Conservation (phyloP, 1,140 invertebrate genomes). For the Asbolus verrucosus region DNA sequence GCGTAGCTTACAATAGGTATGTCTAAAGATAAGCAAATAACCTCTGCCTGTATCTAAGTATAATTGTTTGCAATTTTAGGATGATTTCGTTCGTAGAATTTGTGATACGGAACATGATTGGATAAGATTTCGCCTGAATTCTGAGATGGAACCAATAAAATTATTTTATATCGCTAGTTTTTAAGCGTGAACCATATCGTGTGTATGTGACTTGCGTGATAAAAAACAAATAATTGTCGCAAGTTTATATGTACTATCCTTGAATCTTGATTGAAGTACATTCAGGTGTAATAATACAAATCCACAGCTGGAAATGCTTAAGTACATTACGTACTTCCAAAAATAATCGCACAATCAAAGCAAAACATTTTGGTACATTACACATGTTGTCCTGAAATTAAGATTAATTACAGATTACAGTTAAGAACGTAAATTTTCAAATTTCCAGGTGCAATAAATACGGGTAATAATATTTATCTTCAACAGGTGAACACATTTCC, state of each 20-base stretch:
- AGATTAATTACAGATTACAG: too few species aligned
- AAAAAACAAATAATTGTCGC: slow-evolving; percentile 4
- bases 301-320: slow-evolving; percentile 1
- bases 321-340: slow-evolving; percentile 18
- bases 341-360: neutral
- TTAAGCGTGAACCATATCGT: neutral
- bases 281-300: slow-evolving; percentile 12
- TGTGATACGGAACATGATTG: neutral
- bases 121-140: neutral
- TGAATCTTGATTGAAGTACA: slow-evolving; percentile 26
- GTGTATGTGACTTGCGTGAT: slow-evolving; percentile 7
- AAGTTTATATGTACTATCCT: slow-evolving; percentile 24
- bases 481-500: too few species aligned
- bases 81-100: neutral
- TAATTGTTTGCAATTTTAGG: neutral
- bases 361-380: slow-evolving; percentile 18
- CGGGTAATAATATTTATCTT: too few species aligned
- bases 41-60: slow-evolving; percentile 1
- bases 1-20: slow-evolving; percentile 8
- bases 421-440: too few species aligned
- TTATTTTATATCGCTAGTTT: neutral
- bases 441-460: too few species aligned
- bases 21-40: slow-evolving; percentile 12
- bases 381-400: too few species aligned
- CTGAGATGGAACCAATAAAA: neutral